Evolutionary conservation across 64 coral and sea anemone genomes (phyloP).

Genomic region (Astreopora myriophthalma): DNA sequence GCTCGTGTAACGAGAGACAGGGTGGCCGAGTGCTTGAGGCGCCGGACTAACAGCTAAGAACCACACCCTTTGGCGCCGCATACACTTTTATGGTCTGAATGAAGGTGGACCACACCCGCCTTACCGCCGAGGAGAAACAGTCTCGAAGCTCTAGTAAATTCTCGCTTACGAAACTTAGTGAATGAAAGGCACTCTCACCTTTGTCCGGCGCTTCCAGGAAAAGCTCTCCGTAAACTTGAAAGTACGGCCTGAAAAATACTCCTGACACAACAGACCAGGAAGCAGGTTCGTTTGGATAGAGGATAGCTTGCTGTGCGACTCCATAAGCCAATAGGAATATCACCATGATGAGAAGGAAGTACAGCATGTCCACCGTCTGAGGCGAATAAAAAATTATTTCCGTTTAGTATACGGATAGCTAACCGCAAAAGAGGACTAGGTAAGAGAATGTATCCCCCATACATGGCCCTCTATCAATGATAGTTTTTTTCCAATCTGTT

Average conservation of each 20-base stretch:
- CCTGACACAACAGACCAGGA: conserved; percentile 68
- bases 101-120: too few relatives aligned
- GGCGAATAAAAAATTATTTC: background rate
- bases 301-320: conserved; percentile 88
- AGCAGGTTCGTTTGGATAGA: conserved; percentile 55
- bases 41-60: too few relatives aligned
- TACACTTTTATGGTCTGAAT: too few relatives aligned
- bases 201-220: conserved; percentile 56
- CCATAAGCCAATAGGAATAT: conserved; percentile 91
- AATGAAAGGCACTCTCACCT: background rate
- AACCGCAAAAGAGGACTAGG: too few relatives aligned
- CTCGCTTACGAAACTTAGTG: background rate
- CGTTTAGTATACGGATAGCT: background rate
- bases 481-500: too few relatives aligned
- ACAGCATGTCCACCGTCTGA: conserved; percentile 84
- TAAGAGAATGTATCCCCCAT: too few relatives aligned
- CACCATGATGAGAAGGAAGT: conserved; percentile 87
- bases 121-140: too few relatives aligned
- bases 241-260: conserved; percentile 85
- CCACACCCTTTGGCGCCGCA: too few relatives aligned
- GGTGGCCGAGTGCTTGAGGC: too few relatives aligned
- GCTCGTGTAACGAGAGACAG: too few relatives aligned
- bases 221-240: conserved; percentile 90
- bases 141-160: too few relatives aligned
- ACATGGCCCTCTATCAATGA: too few relatives aligned